Evolutionary conservation across 2,888 invertebrate genomes (phyloP).

Genomic region (Caenorhabditis afra): DNA sequence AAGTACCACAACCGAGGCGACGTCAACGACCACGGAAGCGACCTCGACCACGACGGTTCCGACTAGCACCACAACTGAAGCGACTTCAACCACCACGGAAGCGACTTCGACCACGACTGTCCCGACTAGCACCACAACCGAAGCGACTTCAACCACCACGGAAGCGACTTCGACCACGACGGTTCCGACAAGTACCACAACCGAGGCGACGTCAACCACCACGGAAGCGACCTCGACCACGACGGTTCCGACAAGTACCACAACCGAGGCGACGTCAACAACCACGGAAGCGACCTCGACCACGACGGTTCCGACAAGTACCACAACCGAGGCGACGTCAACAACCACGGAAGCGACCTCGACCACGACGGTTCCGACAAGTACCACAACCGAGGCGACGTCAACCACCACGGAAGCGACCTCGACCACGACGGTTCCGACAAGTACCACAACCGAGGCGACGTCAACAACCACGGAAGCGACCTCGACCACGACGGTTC

Average conservation of each 20-base stretch:
- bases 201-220: conserved; percentile 16
- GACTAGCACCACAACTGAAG: background rate
- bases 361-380: conserved; percentile 26
- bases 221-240: conserved; percentile 25
- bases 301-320: conserved; percentile 11
- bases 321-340: conserved; percentile 24
- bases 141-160: conserved; percentile 7
- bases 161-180: conserved; percentile 2
- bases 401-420: conserved; percentile 23
- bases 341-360: conserved; percentile 16
- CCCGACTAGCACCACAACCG: conserved; percentile 25
- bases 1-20: background rate
- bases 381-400: conserved; percentile 21
- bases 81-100: conserved; percentile 2
- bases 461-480: conserved; percentile 22
- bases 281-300: conserved; percentile 16
- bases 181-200: conserved; percentile 5
- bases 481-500: conserved; percentile 20
- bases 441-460: conserved; percentile 20
- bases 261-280: conserved; percentile 20
- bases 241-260: conserved; percentile 14
- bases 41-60: background rate
- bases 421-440: conserved; percentile 15
- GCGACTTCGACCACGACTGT: conserved; percentile 16
- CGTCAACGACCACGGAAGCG: conserved; percentile 1